Evolutionary conservation across 2,797 vertebrate species (phyloP).

Genomic region (Melanogrammus aeglefinus): DNA sequence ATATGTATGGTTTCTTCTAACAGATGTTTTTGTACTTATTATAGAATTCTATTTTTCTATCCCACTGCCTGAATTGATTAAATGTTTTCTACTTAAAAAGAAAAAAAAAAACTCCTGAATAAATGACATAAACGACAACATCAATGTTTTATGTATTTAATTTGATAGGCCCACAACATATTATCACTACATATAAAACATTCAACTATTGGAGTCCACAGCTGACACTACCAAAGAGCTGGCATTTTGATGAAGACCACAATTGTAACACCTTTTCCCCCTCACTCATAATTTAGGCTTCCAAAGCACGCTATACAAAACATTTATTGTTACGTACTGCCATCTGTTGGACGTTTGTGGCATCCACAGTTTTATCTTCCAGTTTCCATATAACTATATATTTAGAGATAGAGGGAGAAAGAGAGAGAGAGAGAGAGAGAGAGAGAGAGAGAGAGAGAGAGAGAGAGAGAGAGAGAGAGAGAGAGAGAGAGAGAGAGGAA

Average conservation of each 20-base stretch:
- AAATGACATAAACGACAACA: neutral
- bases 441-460: slow-evolving; percentile 3
- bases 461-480: slow-evolving; percentile 3
- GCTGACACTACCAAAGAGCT: no score
- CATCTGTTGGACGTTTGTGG: neutral
- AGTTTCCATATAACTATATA: neutral
- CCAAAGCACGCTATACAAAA: neutral
- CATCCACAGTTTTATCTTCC: neutral
- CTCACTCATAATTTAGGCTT: neutral
- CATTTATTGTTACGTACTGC: neutral
- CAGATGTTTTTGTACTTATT: neutral
- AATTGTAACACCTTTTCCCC: neutral
- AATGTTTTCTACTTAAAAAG: slow-evolving; percentile 54
- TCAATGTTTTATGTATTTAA: neutral
- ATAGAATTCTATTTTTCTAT: slow-evolving; percentile 2
- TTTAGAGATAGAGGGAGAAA: no score
- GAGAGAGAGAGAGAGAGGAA: neutral
- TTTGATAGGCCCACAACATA: neutral
- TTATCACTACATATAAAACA: neutral
- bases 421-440: neutral
- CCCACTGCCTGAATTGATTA: slow-evolving; percentile 36
- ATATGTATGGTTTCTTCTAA: neutral
- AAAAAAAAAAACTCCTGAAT: neutral
- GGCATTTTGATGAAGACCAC: neutral
- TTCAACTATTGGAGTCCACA: neutral